Percentiles rank a stretch among this genome's conserved stretches.
These are phyloP conservation scores for Gallirallus australis DNA, from an alignment of 2,797 vertebrate genomes.

Conservation along the genomic window DNA sequence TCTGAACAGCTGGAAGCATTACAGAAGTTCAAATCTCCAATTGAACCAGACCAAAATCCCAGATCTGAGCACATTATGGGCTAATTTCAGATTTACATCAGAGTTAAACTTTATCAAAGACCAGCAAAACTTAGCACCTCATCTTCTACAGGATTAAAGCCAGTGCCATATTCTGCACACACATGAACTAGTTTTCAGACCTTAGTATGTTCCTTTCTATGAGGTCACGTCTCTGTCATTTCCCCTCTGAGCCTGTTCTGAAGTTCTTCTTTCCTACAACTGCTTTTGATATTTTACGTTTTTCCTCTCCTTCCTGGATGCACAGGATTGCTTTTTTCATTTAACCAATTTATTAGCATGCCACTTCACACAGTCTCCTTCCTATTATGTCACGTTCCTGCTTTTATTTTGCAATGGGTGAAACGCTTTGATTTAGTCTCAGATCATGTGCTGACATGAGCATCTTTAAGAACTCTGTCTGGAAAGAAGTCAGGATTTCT, in stretches of 20 bases:
- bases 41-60: background rate
- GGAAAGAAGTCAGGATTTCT: constrained; percentile 28
- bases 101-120: background rate
- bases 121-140: constrained; percentile 23
- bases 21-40: background rate
- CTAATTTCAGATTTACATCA: constrained; percentile 11
- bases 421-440: constrained; percentile 42
- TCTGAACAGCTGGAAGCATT: constrained; percentile 9
- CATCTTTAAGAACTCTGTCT: constrained; percentile 32
- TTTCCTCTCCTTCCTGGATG: constrained; percentile 1
- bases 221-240: constrained; percentile 25
- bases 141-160: background rate
- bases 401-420: constrained; percentile 12
- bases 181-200: background rate
- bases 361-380: background rate
- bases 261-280: constrained; percentile 16
- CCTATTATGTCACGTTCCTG: constrained; percentile 21
- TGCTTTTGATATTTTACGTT: constrained; percentile 33
- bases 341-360: constrained; percentile 29
- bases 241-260: background rate
- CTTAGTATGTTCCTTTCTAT: background rate
- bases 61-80: background rate
- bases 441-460: background rate
- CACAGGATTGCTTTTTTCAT: constrained; percentile 19
- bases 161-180: background rate